Conservation (phyloP, 2,797 vertebrate genomes). For the Siniperca scherzeri region DNA sequence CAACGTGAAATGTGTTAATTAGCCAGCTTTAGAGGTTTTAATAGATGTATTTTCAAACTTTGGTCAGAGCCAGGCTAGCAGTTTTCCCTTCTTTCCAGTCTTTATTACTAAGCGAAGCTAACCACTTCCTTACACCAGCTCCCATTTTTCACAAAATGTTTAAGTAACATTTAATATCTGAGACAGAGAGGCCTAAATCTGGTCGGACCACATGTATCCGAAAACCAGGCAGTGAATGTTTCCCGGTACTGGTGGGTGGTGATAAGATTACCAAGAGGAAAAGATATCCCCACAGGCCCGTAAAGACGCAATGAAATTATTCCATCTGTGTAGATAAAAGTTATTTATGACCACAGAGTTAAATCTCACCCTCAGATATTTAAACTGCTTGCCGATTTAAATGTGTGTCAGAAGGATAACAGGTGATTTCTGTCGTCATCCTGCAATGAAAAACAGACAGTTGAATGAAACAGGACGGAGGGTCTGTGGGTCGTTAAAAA, state of each 20-base stretch:
- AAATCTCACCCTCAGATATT: neutral
- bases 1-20: no score
- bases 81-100: neutral
- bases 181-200: neutral
- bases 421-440: conserved; percentile 20
- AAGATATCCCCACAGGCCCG: neutral
- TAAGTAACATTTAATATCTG: neutral
- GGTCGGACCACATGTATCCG: neutral
- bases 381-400: neutral
- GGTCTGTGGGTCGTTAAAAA: neutral
- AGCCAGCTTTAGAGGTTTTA: no score
- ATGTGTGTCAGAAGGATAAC: neutral
- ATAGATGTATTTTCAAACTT: no score
- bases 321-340: conserved; percentile 41
- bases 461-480: neutral
- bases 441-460: neutral
- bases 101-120: neutral
- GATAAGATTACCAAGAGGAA: conserved; percentile 7
- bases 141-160: neutral
- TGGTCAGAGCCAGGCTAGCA: neutral
- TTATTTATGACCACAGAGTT: conserved; percentile 29
- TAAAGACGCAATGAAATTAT: conserved; percentile 13
- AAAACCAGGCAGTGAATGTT: conserved; percentile 9
- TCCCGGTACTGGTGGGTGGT: neutral
- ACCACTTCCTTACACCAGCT: neutral